Conservation (phyloP, 2,113 vertebrate genomes). For the Dascyllus trimaculatus region DNA sequence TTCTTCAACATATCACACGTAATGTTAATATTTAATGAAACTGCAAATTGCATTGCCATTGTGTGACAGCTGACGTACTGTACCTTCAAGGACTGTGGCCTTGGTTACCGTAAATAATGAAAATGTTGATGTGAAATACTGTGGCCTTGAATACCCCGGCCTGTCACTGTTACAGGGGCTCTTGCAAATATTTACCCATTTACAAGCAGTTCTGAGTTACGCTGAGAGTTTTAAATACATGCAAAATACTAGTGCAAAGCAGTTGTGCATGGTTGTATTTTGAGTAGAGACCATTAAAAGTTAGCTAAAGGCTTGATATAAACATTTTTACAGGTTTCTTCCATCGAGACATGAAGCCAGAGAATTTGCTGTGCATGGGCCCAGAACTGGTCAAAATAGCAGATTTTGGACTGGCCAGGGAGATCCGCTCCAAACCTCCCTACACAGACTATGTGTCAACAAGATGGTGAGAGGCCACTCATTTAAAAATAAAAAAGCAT, state of each 20-base stretch:
- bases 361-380: conserved; percentile 98
- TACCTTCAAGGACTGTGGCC: background rate
- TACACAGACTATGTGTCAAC: conserved; percentile 99
- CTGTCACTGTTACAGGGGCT: background rate
- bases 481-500: background rate
- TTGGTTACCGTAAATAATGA: background rate
- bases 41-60: background rate
- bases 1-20: background rate
- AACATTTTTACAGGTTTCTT: conserved; percentile 89
- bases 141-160: background rate
- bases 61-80: background rate
- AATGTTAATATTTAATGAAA: conserved; percentile 11
- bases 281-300: background rate
- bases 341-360: conserved; percentile 98
- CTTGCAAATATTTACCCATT: background rate
- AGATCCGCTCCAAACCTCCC: conserved; percentile 95
- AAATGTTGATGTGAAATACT: conserved; percentile 7
- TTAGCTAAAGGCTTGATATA: background rate
- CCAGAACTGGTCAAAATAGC: conserved; percentile 98
- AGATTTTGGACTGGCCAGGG: conserved; percentile 97
- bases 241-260: background rate
- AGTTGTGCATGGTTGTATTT: background rate
- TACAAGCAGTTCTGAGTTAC: background rate
- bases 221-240: background rate
- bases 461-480: conserved; percentile 88